phyloP scores from a whole-genome alignment of 1,140 invertebrate genomes.

The Drosophila albomicans region DNA sequence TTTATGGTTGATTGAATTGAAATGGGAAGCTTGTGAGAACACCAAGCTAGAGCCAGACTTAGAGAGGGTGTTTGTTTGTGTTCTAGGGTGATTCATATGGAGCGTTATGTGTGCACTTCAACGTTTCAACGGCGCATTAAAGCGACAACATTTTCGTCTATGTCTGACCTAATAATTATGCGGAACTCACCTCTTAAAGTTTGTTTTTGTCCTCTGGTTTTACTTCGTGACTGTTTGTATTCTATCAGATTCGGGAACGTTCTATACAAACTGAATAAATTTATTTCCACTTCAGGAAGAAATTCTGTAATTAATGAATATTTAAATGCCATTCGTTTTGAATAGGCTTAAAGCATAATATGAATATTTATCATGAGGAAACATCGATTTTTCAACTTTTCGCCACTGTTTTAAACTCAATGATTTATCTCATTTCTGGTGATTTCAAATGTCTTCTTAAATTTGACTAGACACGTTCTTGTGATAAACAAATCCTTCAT shows the following conservation, averaged over 20 bases:
- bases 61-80: conserved; percentile 9
- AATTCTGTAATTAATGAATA: too few species aligned
- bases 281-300: too few species aligned
- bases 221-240: background rate
- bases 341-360: too few species aligned
- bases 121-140: background rate
- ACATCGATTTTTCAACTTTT: background rate
- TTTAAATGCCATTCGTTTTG: too few species aligned
- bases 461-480: background rate
- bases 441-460: background rate
- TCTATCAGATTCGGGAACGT: background rate
- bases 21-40: conserved; percentile 33
- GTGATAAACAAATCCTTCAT: background rate
- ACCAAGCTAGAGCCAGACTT: conserved; percentile 23
- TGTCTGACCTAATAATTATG: conserved; percentile 10
- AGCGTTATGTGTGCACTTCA: conserved; percentile 4
- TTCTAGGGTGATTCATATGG: conserved; percentile 20
- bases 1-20: conserved; percentile 74
- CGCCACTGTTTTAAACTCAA: background rate
- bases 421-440: background rate
- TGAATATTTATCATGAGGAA: too few species aligned
- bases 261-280: background rate
- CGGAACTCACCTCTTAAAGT: background rate
- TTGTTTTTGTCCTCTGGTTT: background rate
- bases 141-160: background rate